phyloP scores from a whole-genome alignment of 92 coral and sea anemone genomes.

The Porites cylindrica region DNA sequence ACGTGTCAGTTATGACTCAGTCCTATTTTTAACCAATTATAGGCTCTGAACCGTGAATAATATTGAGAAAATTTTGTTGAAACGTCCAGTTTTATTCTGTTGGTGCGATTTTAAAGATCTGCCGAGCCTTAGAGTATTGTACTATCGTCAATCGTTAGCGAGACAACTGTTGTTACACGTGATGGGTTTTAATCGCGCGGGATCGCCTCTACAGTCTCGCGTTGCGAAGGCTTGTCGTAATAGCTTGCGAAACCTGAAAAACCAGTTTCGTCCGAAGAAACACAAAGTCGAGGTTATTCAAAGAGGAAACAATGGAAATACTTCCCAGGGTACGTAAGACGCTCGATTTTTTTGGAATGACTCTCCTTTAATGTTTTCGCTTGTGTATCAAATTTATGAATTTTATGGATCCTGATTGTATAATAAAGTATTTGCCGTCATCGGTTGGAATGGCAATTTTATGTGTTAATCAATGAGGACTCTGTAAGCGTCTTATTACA shows the following conservation, averaged over 20 bases:
- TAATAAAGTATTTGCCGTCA: too few relatives aligned
- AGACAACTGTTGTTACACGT: slow-evolving; percentile 16
- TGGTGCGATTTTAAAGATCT: slow-evolving; percentile 18
- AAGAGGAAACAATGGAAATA: slow-evolving; percentile 10
- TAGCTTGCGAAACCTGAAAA: slow-evolving; percentile 54
- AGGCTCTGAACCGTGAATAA: background rate
- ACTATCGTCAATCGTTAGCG: background rate
- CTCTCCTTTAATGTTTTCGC: too few relatives aligned
- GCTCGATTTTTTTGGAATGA: background rate
- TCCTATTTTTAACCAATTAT: slow-evolving; percentile 41
- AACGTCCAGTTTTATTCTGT: background rate
- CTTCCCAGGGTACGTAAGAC: slow-evolving; percentile 16
- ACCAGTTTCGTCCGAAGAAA: slow-evolving; percentile 50
- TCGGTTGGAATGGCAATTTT: too few relatives aligned
- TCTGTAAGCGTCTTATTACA: too few relatives aligned
- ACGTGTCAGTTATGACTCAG: slow-evolving; percentile 60
- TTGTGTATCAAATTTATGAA: too few relatives aligned
- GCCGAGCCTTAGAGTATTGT: background rate
- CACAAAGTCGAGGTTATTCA: slow-evolving; percentile 18
- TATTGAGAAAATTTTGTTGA: background rate
- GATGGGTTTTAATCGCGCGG: slow-evolving; percentile 78
- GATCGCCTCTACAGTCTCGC: slow-evolving; percentile 61
- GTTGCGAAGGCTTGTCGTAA: slow-evolving; percentile 51
- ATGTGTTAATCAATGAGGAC: too few relatives aligned
- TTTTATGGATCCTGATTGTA: too few relatives aligned